Evolutionary conservation across 2,797 vertebrate species (phyloP).

Genomic region (Novumbra hubbsi): DNA sequence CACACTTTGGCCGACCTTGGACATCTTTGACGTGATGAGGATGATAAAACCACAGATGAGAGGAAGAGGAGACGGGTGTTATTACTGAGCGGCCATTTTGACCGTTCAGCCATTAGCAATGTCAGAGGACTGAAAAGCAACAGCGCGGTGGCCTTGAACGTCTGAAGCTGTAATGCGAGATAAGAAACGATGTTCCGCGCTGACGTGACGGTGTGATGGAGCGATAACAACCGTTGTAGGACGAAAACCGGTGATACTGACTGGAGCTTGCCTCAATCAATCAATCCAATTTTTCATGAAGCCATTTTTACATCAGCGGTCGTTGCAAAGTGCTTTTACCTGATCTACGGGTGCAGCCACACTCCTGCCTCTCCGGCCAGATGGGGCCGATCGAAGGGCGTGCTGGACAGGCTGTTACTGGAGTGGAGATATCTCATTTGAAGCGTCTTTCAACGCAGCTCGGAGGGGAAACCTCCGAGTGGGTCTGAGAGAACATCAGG

Average conservation of each 20-base stretch:
- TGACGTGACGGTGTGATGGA: neutral
- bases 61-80: neutral
- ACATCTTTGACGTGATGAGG: neutral
- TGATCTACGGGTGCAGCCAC: neutral
- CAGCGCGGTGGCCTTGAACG: neutral
- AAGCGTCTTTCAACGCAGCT: conserved; percentile 11
- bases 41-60: neutral
- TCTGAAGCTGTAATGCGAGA: neutral
- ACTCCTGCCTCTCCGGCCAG: neutral
- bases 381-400: conserved; percentile 1
- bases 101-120: neutral
- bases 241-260: neutral
- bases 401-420: neutral
- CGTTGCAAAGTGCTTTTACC: no score
- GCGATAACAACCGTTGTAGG: neutral
- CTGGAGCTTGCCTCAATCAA: neutral
- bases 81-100: neutral
- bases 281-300: no score
- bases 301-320: no score
- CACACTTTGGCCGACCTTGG: neutral
- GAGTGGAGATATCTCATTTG: conserved; percentile 9
- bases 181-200: neutral
- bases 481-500: neutral
- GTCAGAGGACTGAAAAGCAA: neutral
- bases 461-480: conserved; percentile 1